Evolutionary conservation across 2,888 invertebrate species (phyloP).

Genomic region (Drosophila infuscata): DNA sequence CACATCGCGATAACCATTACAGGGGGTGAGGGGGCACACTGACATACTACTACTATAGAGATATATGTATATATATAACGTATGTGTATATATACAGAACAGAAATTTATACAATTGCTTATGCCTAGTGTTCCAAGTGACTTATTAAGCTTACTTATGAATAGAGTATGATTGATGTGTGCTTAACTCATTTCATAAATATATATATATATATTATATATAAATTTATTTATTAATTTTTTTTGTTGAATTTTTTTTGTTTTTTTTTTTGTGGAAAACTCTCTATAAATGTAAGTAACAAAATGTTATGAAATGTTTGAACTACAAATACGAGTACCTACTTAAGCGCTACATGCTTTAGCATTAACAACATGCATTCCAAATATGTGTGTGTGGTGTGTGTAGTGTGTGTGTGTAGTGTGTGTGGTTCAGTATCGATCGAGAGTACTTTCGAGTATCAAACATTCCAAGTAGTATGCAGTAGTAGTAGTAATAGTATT

Average conservation of each 20-base stretch:
- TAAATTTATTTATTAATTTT: neutral
- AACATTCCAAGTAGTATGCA: conserved; percentile 36
- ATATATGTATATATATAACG: conserved; percentile 28
- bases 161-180: conserved; percentile 33
- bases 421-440: conserved; percentile 1
- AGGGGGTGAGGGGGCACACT: conserved; percentile 8
- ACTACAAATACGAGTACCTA: conserved; percentile 72
- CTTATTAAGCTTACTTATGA: conserved; percentile 45
- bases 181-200: conserved; percentile 12
- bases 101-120: conserved; percentile 46
- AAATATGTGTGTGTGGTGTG: conserved; percentile 33
- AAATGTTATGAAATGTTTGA: conserved; percentile 61
- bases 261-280: conserved; percentile 3
- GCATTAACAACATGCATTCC: conserved; percentile 78
- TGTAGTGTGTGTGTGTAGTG: conserved; percentile 10
- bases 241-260: neutral
- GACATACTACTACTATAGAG: conserved; percentile 18
- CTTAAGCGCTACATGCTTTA: conserved; percentile 81
- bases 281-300: conserved; percentile 79
- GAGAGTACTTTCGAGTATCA: conserved; percentile 34
- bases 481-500: conserved; percentile 1
- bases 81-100: conserved; percentile 14
- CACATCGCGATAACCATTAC: conserved; percentile 13
- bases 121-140: conserved; percentile 28
- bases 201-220: neutral